A percentile compares a stretch with the other conserved stretches of the same genome.
These are phyloP conservation scores for Poecilus cupreus DNA, from an alignment of 2,888 invertebrate genomes.

Conservation along the genomic window DNA sequence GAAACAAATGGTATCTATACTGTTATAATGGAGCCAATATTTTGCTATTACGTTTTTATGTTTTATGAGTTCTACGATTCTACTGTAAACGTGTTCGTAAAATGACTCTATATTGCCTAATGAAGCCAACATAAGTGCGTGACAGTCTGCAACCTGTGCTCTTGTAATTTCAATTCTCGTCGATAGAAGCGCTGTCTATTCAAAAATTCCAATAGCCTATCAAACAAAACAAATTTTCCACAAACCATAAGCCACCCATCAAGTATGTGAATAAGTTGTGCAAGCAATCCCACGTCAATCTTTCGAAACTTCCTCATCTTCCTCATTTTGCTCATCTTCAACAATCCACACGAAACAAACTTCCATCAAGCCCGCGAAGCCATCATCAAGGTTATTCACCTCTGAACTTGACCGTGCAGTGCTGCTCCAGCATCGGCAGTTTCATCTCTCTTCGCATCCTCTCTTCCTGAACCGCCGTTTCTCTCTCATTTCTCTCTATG, in stretches of 20 bases:
- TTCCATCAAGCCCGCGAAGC: not conserved
- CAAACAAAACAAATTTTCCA: not conserved
- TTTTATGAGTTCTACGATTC: no score
- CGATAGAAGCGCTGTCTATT: no score
- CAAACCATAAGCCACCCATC: not conserved
- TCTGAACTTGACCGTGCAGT: constrained; percentile 51
- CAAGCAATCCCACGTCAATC: constrained; percentile 28
- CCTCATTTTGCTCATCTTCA: not conserved
- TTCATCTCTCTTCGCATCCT: not conserved
- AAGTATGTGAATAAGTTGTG: constrained; percentile 15
- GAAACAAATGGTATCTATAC: no score
- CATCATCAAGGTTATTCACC: constrained; percentile 32
- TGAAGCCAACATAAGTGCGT: no score
- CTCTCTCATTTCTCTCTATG: not conserved
- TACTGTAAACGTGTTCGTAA: no score
- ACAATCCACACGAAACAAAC: not conserved
- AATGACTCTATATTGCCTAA: no score
- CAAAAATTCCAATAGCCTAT: no score
- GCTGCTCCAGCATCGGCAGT: not conserved
- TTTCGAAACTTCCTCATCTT: not conserved
- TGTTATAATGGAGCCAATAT: no score
- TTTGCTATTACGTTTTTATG: no score
- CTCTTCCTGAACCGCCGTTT: not conserved
- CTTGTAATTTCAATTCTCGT: no score
- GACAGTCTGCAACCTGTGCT: no score